Percentiles rank a stretch among this genome's conserved stretches.
phyloP scores from a whole-genome alignment of 2,888 invertebrate genomes.

The Clistopyga incitator region DNA sequence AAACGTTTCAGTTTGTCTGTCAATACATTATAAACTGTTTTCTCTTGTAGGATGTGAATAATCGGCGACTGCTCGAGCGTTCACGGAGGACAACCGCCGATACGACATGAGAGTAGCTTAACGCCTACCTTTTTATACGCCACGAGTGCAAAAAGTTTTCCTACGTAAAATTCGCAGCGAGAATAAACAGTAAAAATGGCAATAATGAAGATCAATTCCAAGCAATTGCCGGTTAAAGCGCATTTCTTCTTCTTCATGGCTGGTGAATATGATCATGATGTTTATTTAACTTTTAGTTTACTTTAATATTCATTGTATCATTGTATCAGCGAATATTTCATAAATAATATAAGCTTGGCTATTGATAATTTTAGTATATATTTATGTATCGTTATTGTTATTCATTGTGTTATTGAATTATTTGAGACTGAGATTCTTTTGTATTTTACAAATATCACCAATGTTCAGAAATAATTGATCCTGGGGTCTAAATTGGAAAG shows the following conservation, averaged over 20 bases:
- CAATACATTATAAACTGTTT: not conserved
- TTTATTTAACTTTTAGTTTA: not conserved
- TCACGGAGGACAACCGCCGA: constrained; percentile 3
- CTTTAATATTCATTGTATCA: too few species aligned
- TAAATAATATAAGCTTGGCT: too few species aligned
- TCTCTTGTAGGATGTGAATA: constrained; percentile 35
- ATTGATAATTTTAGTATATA: too few species aligned
- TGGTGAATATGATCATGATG: constrained; percentile 86
- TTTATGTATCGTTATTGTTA: not conserved
- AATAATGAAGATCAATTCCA: constrained; percentile 86
- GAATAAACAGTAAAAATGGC: constrained; percentile 35
- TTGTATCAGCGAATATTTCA: too few species aligned
- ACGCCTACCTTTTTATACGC: not conserved
- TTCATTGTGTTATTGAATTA: not conserved
- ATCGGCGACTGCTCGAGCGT: constrained; percentile 7
- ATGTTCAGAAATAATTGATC: too few species aligned
- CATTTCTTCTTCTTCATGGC: constrained; percentile 96
- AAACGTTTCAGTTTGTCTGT: not conserved
- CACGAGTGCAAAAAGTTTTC: not conserved
- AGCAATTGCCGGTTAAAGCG: constrained; percentile 92
- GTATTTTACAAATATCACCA: too few species aligned
- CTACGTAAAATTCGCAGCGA: not conserved
- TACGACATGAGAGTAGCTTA: constrained; percentile 9
- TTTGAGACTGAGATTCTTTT: too few species aligned
- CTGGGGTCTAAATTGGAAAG: too few species aligned